These are phyloP conservation scores for Pangasius macronema DNA, from an alignment of 2,797 vertebrate species.

Conservation along the genomic window DNA sequence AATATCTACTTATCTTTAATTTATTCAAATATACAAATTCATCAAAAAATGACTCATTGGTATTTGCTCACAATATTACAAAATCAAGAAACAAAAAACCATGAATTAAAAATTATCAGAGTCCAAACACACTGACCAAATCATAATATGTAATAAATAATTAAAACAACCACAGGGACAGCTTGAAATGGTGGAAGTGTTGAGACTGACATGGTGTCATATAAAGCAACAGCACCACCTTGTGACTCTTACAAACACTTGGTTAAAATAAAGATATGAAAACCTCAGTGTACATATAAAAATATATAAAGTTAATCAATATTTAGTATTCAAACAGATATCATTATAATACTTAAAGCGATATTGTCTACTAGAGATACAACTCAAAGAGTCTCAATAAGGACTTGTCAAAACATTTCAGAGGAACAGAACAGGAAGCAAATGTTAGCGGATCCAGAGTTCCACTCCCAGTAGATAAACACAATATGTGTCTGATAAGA, in stretches of 20 bases:
- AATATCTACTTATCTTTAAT: not conserved
- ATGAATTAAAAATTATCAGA: not conserved
- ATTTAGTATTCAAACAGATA: not conserved
- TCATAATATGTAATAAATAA: not conserved
- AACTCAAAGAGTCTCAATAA: not conserved
- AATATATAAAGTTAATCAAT: not conserved
- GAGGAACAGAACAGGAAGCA: not conserved
- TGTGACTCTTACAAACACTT: not conserved
- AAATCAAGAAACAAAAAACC: not conserved
- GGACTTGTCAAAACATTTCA: not conserved
- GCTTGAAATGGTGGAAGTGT: not conserved
- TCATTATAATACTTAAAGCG: not conserved
- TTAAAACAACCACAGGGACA: too few species aligned
- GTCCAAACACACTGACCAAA: not conserved
- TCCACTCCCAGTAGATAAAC: conserved; percentile 10
- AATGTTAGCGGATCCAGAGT: not conserved
- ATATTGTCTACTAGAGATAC: not conserved
- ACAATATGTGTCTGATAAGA: not conserved
- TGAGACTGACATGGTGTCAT: not conserved
- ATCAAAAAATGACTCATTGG: not conserved
- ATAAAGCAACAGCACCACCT: conserved; percentile 25
- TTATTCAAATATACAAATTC: not conserved
- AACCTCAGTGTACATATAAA: not conserved
- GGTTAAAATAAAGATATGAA: not conserved
- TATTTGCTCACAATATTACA: not conserved